Evolutionary conservation across 2,888 invertebrate genomes (phyloP).

Genomic region (Chrysomela aeneicollis): DNA sequence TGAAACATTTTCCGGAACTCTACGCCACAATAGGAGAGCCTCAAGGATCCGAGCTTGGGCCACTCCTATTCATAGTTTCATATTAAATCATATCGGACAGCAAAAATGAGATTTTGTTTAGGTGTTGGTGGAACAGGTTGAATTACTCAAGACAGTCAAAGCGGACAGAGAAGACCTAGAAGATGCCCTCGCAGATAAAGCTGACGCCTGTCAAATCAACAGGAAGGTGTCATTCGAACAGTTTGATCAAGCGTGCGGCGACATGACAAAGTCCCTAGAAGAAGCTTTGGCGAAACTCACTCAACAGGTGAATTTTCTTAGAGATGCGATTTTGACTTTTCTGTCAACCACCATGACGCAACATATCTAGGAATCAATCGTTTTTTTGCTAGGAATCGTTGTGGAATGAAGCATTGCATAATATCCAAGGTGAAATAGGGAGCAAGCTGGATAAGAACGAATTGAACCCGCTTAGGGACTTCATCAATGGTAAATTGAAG

Average conservation of each 20-base stretch:
- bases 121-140: conserved; percentile 71
- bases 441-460: conserved; percentile 73
- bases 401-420: conserved; percentile 72
- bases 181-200: conserved; percentile 78
- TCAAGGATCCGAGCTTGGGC: too few relatives aligned
- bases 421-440: conserved; percentile 73
- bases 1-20: too few relatives aligned
- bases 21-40: too few relatives aligned
- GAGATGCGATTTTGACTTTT: too few relatives aligned
- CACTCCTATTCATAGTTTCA: too few relatives aligned
- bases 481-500: conserved; percentile 69
- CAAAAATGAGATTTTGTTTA: too few relatives aligned
- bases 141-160: conserved; percentile 71
- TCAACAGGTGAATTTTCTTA: conserved; percentile 64
- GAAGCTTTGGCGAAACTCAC: conserved; percentile 70
- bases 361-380: too few relatives aligned
- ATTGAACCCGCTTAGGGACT: conserved; percentile 70
- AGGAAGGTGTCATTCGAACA: conserved; percentile 78
- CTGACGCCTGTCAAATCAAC: conserved; percentile 73
- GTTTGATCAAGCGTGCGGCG: conserved; percentile 74
- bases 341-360: too few relatives aligned
- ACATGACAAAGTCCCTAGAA: conserved; percentile 70
- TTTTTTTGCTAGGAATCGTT: conserved; percentile 64
- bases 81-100: too few relatives aligned
- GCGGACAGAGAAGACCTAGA: conserved; percentile 76